Percentiles rank a stretch among this genome's conserved stretches.
Evolutionary conservation across 1,140 invertebrate species (phyloP).

Genomic region (Doryteuthis pealeii): DNA sequence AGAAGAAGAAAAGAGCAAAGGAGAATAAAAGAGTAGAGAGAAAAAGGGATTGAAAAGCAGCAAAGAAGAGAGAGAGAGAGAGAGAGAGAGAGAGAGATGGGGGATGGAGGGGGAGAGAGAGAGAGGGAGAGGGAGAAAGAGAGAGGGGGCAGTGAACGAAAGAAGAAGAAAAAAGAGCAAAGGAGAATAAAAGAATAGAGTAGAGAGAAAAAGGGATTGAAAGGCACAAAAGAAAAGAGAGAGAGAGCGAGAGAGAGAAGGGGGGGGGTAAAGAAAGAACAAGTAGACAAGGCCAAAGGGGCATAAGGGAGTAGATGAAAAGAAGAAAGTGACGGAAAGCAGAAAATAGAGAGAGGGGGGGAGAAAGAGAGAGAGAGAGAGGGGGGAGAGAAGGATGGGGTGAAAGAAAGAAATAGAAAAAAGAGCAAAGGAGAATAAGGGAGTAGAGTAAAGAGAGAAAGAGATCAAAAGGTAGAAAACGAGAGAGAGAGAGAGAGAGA

Average conservation of each 20-base stretch:
- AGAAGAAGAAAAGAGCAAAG: background rate
- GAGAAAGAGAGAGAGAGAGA: background rate
- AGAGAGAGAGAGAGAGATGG: background rate
- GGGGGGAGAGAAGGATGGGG: background rate
- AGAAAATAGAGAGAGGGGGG: no score
- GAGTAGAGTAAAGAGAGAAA: background rate
- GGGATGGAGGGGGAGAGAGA: background rate
- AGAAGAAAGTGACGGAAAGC: no score
- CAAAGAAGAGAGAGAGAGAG: background rate
- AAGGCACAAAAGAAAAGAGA: background rate
- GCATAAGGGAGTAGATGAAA: no score
- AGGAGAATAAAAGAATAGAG: background rate
- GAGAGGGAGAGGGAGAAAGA: background rate
- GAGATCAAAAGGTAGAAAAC: background rate
- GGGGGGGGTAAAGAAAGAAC: no score
- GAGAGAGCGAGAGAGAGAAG: no score
- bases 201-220: background rate
- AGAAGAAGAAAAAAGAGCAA: background rate
- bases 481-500: background rate
- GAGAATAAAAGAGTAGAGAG: background rate
- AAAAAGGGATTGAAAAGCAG: background rate
- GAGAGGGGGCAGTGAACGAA: no score
- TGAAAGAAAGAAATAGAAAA: background rate
- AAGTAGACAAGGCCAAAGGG: no score
- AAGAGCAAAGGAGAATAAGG: background rate